Conservation (phyloP, 2,113 vertebrate genomes). For the Ceuthmochares aereus region DNA sequence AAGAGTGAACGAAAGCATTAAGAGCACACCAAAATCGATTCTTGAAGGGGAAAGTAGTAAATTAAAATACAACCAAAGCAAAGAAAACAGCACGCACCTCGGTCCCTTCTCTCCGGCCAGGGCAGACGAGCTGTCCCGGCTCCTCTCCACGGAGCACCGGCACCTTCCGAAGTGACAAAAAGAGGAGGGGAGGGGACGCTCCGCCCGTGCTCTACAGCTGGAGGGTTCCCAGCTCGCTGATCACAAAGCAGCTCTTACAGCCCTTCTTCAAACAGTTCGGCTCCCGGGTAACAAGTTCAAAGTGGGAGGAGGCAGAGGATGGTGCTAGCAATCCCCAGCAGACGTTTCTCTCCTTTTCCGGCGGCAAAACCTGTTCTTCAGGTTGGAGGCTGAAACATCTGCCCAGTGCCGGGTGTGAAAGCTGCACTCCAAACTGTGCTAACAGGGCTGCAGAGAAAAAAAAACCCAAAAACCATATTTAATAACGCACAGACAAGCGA, state of each 20-base stretch:
- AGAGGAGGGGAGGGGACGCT: background rate
- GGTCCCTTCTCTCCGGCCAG: background rate
- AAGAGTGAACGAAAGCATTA: background rate
- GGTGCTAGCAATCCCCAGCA: conserved; percentile 9
- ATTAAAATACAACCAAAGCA: background rate
- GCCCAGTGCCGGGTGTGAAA: background rate
- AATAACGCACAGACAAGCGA: background rate
- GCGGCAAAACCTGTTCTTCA: conserved; percentile 74
- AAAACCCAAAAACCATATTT: background rate
- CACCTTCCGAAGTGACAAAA: background rate
- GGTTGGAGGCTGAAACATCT: conserved; percentile 60
- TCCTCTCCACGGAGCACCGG: background rate
- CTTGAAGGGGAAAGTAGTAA: background rate
- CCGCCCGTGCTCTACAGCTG: background rate
- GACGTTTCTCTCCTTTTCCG: background rate
- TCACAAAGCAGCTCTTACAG: conserved; percentile 35
- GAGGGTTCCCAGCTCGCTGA: background rate
- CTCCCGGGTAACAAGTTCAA: conserved; percentile 77
- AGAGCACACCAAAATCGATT: background rate
- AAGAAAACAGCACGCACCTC: conserved; percentile 20
- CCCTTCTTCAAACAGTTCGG: conserved; percentile 64
- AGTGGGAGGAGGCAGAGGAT: conserved; percentile 66
- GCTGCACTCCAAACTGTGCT: background rate
- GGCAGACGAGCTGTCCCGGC: background rate
- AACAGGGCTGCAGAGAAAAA: background rate